Evolutionary conservation across 2,113 vertebrate species (phyloP), one percentile per base, ranked within the genome.

Genomic region (Hippocampus zosterae): DNA sequence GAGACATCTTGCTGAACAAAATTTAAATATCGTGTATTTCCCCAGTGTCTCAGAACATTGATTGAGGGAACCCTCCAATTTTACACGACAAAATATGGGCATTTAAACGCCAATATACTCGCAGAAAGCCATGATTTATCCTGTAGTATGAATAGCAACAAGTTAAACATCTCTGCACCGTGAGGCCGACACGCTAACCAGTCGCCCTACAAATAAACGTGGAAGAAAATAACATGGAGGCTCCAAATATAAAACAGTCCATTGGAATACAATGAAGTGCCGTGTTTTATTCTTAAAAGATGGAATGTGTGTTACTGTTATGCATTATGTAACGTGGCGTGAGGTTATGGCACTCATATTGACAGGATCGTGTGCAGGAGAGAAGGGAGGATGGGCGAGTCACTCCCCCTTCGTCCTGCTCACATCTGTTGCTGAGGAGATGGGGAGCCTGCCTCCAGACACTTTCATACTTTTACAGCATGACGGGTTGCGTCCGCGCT

Each of bases 341-440:
- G 74, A 73, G 65, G 61, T 73, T 19, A 29, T 63, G 44, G 53
- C 50, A 61, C 16, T 13, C 2, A 25, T 69, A 77, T 33, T 79
- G 13, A 62, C 66, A 23, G 37, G 37, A 72, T 59, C 69, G 40
- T 55, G 67, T 40, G 19, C 12, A 12, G 50, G 68, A 37, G 70
- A 44, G 78, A 57, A 63, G 78, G 81, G 75, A 74, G 67, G 79
- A 82, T 67, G 41, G 70, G 73, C 61, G 44, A 66, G 78, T 62
- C 85, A 73, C 84, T 81, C 85, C 84, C 81, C 77, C 74, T 87
- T 68, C 23, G 81, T 81, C 64, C 79, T 69, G 48, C 74, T 68
- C 73, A 84, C 83, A 82, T 77, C 83, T 84, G 78, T 71, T 76
- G 73, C 80, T 76, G 72, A 73, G 77, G 79, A 85, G 85, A 88